Conservation (phyloP, 1,140 invertebrate genomes). For the Colletes latitarsis region DNA sequence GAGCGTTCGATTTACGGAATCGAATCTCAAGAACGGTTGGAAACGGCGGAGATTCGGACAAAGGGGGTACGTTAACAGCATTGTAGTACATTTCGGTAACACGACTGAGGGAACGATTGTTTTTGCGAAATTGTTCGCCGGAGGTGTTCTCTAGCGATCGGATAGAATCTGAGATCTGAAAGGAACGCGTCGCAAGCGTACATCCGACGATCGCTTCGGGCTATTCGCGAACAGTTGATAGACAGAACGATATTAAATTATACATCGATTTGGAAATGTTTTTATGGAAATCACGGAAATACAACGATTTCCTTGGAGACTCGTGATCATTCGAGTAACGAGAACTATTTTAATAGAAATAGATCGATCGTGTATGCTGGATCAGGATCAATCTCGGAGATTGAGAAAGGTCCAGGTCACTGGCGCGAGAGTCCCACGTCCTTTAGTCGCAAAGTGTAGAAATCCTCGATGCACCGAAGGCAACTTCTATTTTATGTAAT, state of each 20-base stretch:
- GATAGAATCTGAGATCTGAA: conserved; percentile 55
- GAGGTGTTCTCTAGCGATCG: conserved; percentile 36
- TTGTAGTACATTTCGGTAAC: conserved; percentile 53
- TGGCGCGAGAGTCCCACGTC: too few relatives aligned
- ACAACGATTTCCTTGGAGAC: too few relatives aligned
- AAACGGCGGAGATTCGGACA: conserved; percentile 12
- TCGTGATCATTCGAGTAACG: too few relatives aligned
- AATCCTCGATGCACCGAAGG: too few relatives aligned
- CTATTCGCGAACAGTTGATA: not conserved
- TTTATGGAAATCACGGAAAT: too few relatives aligned
- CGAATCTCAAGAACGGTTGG: not conserved
- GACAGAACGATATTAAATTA: conserved; percentile 24
- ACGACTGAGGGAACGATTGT: conserved; percentile 52
- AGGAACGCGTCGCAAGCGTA: conserved; percentile 21
- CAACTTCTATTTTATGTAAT: too few relatives aligned
- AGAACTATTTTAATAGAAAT: too few relatives aligned
- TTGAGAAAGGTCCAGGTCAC: too few relatives aligned
- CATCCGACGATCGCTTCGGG: conserved; percentile 7
- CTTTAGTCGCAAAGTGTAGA: too few relatives aligned
- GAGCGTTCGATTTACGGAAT: conserved; percentile 6
- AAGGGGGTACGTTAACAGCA: conserved; percentile 39
- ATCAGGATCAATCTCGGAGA: too few relatives aligned
- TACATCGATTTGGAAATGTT: too few relatives aligned
- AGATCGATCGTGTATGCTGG: too few relatives aligned
- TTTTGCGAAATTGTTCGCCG: conserved; percentile 53